phyloP scores from a whole-genome alignment of 1,140 invertebrate genomes.

The Andricus grossulariae region DNA sequence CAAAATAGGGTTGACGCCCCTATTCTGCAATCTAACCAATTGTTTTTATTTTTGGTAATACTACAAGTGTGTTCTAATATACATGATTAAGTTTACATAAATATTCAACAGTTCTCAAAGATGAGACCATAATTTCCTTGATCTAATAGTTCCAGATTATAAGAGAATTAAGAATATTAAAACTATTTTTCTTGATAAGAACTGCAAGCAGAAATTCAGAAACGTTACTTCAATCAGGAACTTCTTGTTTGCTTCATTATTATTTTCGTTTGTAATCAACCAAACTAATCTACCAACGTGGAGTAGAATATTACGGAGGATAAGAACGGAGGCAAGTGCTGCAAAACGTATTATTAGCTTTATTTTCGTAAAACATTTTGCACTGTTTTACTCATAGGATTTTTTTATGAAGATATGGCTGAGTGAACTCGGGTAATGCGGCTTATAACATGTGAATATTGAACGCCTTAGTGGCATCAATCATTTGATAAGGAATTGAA shows the following conservation, averaged over 20 bases:
- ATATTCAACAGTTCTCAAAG: too few species aligned
- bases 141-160: not conserved
- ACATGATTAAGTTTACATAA: too few species aligned
- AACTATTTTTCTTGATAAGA: not conserved
- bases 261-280: conserved; percentile 21
- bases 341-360: conserved; percentile 18
- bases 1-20: too few species aligned
- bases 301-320: conserved; percentile 15
- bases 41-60: too few species aligned
- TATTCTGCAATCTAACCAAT: too few species aligned
- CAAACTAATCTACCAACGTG: conserved; percentile 16
- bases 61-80: too few species aligned
- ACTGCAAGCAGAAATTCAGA: conserved; percentile 5
- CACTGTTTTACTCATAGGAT: conserved; percentile 8
- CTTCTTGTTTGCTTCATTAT: not conserved
- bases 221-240: conserved; percentile 15
- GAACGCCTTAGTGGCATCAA: conserved; percentile 3
- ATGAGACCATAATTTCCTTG: too few species aligned
- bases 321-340: conserved; percentile 28
- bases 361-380: conserved; percentile 14
- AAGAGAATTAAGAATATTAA: not conserved
- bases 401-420: conserved; percentile 25
- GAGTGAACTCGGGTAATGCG: conserved; percentile 10
- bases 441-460: conserved; percentile 8
- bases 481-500: conserved; percentile 11